Base-by-base conservation (phyloP, 2,888 invertebrate species). In the Brachyptera risi region DNA sequence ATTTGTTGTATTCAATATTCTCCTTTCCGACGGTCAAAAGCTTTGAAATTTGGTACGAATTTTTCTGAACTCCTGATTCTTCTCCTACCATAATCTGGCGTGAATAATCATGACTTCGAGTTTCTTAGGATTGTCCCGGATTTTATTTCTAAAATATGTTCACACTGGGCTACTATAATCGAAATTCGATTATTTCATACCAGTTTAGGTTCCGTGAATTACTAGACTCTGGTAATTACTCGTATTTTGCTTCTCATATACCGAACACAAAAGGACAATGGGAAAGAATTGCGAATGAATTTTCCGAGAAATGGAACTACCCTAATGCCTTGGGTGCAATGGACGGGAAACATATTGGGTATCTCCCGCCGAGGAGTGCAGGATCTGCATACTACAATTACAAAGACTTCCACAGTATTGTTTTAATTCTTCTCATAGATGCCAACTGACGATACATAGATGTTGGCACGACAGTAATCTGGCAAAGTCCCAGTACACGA, bases 261-360 rank as follows among this genome's bases (percentile, higher is more conserved):
- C 19, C 38, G 5, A 37, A 21, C 13, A 40, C 59, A 21, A 15
- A 49, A 24, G 37, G 35, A 37, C 56, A 60, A 21, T 56, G 56
- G 60, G 3, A 15, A n/a, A 27, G 56, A 9, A 56, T 42, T 11
- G 56, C 44, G 13, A 11, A 60, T 21, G 56, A 56, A 24, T 60
- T 44, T 27, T 17, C 27, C 27, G 35, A 42, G 7, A 38, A 17
- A 7, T 56, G 60, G 56, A 42, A 44, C 44, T 60, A 54, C 31
- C 60, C 19, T n/a, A 40, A 60, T 40, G 37, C 40, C 40, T 47
- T 56, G 13, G 60, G 56, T 2, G 60, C 40, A 4, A 31, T 61
- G 21, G 61, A 61, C 17, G 57, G 61, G 7, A 61, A 57, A 21
- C 61, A 61, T 23, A 35, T 61, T 23, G 26, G 13, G 1, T 35